Conservation (phyloP, 2,113 vertebrate genomes). For the Scopus umbretta region DNA sequence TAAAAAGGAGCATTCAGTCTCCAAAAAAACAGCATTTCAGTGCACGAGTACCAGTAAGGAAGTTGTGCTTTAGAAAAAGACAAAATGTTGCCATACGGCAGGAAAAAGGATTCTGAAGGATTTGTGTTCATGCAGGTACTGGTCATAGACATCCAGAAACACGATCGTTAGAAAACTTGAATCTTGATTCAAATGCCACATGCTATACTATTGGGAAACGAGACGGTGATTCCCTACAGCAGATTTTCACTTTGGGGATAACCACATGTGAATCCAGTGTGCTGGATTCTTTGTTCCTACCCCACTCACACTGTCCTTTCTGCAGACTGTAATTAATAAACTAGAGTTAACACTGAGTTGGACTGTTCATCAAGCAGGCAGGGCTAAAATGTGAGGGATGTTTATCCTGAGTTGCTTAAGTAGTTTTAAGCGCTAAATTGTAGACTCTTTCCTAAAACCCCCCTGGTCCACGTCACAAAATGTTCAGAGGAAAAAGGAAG, state of each 20-base stretch:
- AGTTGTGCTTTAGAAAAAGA: neutral
- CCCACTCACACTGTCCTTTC: fast-evolving
- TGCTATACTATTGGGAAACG: neutral
- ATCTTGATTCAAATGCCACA: neutral
- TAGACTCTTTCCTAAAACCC: neutral
- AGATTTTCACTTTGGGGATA: neutral
- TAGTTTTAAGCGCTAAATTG: neutral
- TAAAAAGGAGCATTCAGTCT: neutral
- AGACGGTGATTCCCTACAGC: neutral
- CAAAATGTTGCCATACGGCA: neutral
- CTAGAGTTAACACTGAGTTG: neutral
- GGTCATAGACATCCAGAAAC: neutral
- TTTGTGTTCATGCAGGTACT: neutral
- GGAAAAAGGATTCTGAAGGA: neutral
- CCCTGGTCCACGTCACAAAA: neutral
- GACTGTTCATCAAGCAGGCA: neutral
- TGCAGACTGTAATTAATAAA: neutral
- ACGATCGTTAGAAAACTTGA: neutral
- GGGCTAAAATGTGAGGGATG: neutral
- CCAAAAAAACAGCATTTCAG: neutral
- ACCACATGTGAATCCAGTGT: neutral
- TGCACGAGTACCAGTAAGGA: neutral
- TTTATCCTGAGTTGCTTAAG: neutral
- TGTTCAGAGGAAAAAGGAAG: neutral
- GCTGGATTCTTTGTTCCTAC: neutral